Conservation (phyloP, 1,140 invertebrate species). For the Gryllus bimaculatus region DNA sequence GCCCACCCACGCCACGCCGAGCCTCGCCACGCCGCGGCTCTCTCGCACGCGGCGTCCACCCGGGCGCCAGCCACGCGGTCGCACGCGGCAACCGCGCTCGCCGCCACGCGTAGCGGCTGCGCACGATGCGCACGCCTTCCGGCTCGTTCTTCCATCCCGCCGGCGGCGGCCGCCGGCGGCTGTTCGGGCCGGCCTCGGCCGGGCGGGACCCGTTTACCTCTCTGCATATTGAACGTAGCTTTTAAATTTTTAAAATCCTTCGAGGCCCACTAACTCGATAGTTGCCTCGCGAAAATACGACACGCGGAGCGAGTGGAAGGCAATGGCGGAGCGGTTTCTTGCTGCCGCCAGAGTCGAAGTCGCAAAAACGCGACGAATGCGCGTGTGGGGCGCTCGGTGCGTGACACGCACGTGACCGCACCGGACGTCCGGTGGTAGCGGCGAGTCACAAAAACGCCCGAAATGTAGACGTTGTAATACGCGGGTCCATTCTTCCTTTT, state of each 20-base stretch:
- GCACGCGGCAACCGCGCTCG: not conserved
- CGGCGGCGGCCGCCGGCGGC: too few relatives aligned
- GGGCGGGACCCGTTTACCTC: not conserved
- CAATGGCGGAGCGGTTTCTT: not conserved
- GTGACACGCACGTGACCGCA: not conserved
- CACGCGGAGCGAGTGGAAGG: not conserved
- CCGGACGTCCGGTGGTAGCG: not conserved
- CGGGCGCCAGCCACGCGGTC: too few relatives aligned
- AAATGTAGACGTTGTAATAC: too few relatives aligned
- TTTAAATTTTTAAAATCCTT: not conserved
- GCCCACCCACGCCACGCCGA: too few relatives aligned
- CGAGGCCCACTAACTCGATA: not conserved
- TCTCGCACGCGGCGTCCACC: not conserved
- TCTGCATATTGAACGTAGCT: conserved; percentile 3
- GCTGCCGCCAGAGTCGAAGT: not conserved
- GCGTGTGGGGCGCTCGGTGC: not conserved
- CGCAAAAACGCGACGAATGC: too few relatives aligned
- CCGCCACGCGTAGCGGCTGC: not conserved
- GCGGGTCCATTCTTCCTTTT: too few relatives aligned
- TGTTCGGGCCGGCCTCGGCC: too few relatives aligned
- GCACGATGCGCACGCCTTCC: too few relatives aligned
- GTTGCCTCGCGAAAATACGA: not conserved
- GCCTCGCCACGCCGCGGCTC: not conserved
- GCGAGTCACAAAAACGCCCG: too few relatives aligned
- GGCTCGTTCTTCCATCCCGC: too few relatives aligned